phyloP scores from a whole-genome alignment of 2,888 invertebrate species.

The Phyto melanocephala region DNA sequence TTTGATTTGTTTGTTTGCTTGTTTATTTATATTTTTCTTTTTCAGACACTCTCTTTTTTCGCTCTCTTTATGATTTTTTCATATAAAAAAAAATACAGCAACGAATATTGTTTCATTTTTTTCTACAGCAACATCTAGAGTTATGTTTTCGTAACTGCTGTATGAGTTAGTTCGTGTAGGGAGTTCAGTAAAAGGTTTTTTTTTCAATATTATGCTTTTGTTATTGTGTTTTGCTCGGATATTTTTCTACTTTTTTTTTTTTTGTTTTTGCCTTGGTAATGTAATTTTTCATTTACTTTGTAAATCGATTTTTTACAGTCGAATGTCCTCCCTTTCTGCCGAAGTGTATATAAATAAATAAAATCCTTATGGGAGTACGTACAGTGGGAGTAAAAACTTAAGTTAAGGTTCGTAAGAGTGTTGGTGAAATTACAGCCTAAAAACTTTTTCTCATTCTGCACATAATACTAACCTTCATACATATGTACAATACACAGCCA shows the following conservation, averaged over 20 bases:
- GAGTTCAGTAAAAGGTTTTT: constrained; percentile 59
- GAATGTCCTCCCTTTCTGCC: neutral
- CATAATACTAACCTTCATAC: neutral
- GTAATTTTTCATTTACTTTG: constrained; percentile 35
- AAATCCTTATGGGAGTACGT: neutral
- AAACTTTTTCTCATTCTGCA: neutral
- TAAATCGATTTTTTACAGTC: constrained; percentile 41
- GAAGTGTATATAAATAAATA: constrained; percentile 22
- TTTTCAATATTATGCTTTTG: constrained; percentile 35
- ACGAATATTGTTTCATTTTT: constrained; percentile 10
- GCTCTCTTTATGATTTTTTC: constrained; percentile 20
- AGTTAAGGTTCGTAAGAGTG: neutral
- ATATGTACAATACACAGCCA: neutral
- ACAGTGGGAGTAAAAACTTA: neutral
- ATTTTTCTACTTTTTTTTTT: neutral
- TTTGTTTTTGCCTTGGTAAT: neutral
- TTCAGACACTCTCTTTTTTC: constrained; percentile 10
- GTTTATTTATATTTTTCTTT: constrained; percentile 10
- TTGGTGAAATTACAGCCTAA: constrained; percentile 4
- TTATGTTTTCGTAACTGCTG: neutral
- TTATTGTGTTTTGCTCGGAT: constrained; percentile 14
- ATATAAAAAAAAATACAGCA: neutral
- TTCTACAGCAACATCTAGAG: neutral
- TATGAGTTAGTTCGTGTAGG: constrained; percentile 8
- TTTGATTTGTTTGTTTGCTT: constrained; percentile 50